These are phyloP conservation scores for Tragelaphus buxtoni DNA, from an alignment of 2,113 vertebrate species.

Conservation along the genomic window DNA sequence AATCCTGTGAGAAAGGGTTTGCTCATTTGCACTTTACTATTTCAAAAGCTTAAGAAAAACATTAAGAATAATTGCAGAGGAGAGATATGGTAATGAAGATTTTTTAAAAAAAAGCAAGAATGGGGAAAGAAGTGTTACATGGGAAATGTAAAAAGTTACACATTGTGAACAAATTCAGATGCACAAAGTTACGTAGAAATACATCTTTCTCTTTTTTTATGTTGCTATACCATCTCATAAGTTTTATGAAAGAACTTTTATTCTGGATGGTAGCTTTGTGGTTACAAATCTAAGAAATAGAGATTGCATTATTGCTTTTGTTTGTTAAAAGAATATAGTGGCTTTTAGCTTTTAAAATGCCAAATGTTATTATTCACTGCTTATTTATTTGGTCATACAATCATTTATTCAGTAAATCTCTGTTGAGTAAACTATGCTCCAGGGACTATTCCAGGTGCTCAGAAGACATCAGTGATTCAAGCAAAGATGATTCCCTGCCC, in stretches of 20 bases:
- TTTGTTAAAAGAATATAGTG: neutral
- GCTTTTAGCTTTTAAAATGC: neutral
- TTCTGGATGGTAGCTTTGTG: neutral
- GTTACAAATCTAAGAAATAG: neutral
- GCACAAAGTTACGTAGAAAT: neutral
- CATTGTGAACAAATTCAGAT: neutral
- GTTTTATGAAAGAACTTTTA: neutral
- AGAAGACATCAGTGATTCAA: neutral
- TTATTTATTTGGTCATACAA: neutral
- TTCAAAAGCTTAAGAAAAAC: neutral
- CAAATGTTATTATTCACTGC: neutral
- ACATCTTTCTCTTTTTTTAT: neutral
- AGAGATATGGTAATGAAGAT: neutral
- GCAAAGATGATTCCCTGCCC: neutral
- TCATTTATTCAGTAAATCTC: neutral
- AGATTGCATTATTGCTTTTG: neutral
- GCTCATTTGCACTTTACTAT: neutral
- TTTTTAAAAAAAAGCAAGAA: neutral
- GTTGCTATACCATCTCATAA: neutral
- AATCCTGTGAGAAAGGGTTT: neutral
- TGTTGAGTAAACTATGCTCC: neutral
- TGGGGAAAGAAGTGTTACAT: neutral
- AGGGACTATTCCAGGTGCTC: neutral
- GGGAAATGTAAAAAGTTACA: neutral
- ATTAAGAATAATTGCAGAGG: neutral